Conservation (phyloP, 1,140 invertebrate species). For the Bombus pascuorum region DNA sequence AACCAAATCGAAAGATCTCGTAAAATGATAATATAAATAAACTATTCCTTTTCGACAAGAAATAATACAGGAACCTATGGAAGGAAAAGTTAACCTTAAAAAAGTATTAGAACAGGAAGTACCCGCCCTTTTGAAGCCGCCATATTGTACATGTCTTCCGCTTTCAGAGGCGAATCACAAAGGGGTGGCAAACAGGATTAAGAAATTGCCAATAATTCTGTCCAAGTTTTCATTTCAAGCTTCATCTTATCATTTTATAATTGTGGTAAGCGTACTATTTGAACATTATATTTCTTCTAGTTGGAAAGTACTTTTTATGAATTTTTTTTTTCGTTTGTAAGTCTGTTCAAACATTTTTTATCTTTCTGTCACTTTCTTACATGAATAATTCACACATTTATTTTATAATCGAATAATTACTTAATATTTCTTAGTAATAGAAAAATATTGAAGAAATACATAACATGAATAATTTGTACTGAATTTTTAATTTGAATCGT, state of each 20-base stretch:
- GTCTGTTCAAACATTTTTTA: slow-evolving; percentile 39
- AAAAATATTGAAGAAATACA: not conserved
- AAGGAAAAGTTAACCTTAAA: slow-evolving; percentile 34
- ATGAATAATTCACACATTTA: not conserved
- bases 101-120: slow-evolving; percentile 61
- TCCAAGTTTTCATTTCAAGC: slow-evolving; percentile 38
- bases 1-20: not conserved
- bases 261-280: slow-evolving; percentile 39
- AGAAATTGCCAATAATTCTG: slow-evolving; percentile 54
- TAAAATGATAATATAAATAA: not conserved
- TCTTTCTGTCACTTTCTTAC: slow-evolving; percentile 29
- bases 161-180: slow-evolving; percentile 48
- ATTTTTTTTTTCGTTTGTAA: slow-evolving; percentile 7
- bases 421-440: not conserved
- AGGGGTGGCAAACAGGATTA: slow-evolving; percentile 60
- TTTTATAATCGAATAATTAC: not conserved
- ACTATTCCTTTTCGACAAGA: not conserved
- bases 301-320: not conserved
- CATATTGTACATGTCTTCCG: slow-evolving; percentile 70
- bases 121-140: slow-evolving; percentile 67
- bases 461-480: not conserved
- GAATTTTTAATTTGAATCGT: slow-evolving; percentile 14
- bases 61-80: not conserved
- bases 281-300: not conserved
- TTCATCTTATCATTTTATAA: slow-evolving; percentile 24